Percentiles rank a stretch among this genome's conserved stretches.
These are phyloP conservation scores for Melanerpes formicivorus DNA, from an alignment of 2,113 vertebrate species.

Conservation along the genomic window DNA sequence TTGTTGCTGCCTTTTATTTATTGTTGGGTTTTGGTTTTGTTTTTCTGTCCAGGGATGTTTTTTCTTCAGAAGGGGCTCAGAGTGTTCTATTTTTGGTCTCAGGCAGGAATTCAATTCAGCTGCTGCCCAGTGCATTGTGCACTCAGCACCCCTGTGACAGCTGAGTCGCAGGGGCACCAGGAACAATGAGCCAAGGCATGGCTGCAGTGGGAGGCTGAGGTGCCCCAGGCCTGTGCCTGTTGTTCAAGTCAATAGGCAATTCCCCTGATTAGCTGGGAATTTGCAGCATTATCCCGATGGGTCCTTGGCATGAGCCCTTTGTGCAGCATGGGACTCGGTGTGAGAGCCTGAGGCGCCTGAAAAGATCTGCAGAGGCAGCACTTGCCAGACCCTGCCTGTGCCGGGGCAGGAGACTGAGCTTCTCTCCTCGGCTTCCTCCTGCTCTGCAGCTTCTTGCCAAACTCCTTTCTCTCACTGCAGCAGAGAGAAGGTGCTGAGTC, in stretches of 20 bases:
- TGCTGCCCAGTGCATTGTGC: constrained; percentile 46
- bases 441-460: not conserved
- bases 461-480: not conserved
- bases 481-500: not conserved
- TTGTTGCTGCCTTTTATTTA: too few species aligned
- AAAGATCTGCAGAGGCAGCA: constrained; percentile 1
- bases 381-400: not conserved
- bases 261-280: constrained; percentile 61
- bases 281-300: constrained; percentile 46
- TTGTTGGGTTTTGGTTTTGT: not conserved
- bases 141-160: constrained; percentile 43
- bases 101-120: constrained; percentile 58
- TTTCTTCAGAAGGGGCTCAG: constrained; percentile 22
- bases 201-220: constrained; percentile 24
- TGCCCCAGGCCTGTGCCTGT: constrained; percentile 55
- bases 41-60: constrained; percentile 29
- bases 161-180: constrained; percentile 55
- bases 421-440: not conserved
- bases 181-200: constrained; percentile 64
- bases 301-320: constrained; percentile 36
- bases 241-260: constrained; percentile 57
- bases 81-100: constrained; percentile 67
- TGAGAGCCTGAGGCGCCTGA: constrained; percentile 51
- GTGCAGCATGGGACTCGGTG: constrained; percentile 23
- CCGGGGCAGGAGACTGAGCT: not conserved